Evolutionary conservation across 2,797 vertebrate genomes (phyloP).

Genomic region (Falco novaeseelandiae): DNA sequence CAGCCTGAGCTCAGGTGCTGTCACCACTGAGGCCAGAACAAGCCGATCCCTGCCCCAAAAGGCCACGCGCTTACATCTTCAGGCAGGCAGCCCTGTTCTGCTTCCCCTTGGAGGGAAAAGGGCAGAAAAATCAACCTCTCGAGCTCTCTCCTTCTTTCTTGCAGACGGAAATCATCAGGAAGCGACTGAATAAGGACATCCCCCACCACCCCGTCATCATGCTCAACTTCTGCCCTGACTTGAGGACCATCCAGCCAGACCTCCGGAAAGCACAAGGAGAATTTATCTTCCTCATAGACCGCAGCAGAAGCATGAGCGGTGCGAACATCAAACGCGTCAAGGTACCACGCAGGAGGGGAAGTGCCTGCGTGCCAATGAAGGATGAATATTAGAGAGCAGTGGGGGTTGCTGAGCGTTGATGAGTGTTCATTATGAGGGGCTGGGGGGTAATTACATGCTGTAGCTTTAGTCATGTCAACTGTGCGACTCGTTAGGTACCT

Average conservation of each 20-base stretch:
- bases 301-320: slow-evolving; percentile 90
- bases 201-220: slow-evolving; percentile 92
- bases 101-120: accelerated
- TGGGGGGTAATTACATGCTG: neutral
- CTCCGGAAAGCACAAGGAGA: slow-evolving; percentile 88
- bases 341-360: slow-evolving; percentile 71
- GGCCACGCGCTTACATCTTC: accelerated
- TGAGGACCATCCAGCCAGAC: slow-evolving; percentile 82
- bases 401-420: neutral
- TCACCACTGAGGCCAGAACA: neutral
- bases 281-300: slow-evolving; percentile 93
- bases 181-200: slow-evolving; percentile 93
- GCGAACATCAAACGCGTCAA: slow-evolving; percentile 85
- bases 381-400: neutral
- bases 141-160: neutral
- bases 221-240: slow-evolving; percentile 94
- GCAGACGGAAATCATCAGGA: slow-evolving; percentile 90
- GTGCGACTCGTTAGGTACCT: neutral
- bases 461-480: neutral
- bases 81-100: neutral
- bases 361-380: neutral
- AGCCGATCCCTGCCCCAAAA: neutral
- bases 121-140: neutral
- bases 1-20: neutral
- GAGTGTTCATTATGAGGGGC: neutral